Evolutionary conservation across 2,797 vertebrate species (phyloP).

Genomic region (Lagorchestes hirsutus): DNA sequence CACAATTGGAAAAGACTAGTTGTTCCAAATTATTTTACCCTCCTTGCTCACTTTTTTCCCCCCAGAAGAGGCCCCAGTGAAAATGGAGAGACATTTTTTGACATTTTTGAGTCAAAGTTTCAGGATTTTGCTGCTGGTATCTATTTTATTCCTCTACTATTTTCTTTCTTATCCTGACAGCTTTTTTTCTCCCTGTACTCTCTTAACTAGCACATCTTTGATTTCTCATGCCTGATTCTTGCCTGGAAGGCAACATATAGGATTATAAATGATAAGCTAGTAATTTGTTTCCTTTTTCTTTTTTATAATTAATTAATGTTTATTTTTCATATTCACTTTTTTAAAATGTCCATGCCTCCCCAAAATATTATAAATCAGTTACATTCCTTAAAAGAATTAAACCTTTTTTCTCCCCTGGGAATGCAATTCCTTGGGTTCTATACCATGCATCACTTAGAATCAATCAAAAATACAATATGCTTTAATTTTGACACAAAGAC

Average conservation of each 20-base stretch:
- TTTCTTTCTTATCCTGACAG: neutral
- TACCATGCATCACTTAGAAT: neutral
- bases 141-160: neutral
- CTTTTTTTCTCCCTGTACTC: neutral
- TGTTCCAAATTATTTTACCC: neutral
- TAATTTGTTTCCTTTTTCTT: neutral
- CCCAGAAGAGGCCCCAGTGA: neutral
- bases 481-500: neutral
- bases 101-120: rapidly evolving
- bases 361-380: neutral
- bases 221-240: neutral
- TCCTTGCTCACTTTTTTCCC: neutral
- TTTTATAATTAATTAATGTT: neutral
- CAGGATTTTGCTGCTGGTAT: neutral
- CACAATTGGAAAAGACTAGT: neutral
- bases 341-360: no score
- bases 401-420: neutral
- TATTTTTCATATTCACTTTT: no score
- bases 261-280: neutral
- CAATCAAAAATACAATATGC: neutral
- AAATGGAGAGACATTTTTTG: neutral
- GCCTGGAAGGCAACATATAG: neutral
- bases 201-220: neutral
- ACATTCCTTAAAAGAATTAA: neutral
- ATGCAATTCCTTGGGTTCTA: neutral